A percentile compares a stretch with the other conserved stretches of the same genome.
These are phyloP conservation scores for Chloroclysta siterata DNA, from an alignment of 2,888 invertebrate species.

Conservation along the genomic window DNA sequence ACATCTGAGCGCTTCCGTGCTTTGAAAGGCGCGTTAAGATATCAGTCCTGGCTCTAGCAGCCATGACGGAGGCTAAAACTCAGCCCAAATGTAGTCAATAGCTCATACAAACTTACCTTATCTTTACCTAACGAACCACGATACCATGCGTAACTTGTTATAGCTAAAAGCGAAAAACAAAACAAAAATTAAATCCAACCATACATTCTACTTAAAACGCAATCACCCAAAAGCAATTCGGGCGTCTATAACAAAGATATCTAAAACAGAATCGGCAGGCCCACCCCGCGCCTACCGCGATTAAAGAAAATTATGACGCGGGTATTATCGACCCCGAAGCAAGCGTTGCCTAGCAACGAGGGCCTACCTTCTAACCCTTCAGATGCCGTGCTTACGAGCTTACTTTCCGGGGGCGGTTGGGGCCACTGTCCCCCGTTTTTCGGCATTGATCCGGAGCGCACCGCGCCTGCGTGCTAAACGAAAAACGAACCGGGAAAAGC, in stretches of 20 bases:
- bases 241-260: constrained; percentile 51
- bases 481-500: constrained; percentile 79
- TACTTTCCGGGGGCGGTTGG: constrained; percentile 71
- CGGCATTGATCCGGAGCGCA: constrained; percentile 79
- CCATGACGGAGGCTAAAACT: no score
- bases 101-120: no score
- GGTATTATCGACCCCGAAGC: constrained; percentile 70
- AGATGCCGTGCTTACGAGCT: constrained; percentile 68
- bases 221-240: constrained; percentile 43
- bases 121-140: no score
- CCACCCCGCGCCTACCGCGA: constrained; percentile 55
- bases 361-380: constrained; percentile 73
- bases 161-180: not conserved
- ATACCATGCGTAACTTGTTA: not conserved
- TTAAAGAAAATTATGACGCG: constrained; percentile 79
- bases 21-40: no score
- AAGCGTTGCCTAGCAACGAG: constrained; percentile 79
- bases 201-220: constrained; percentile 26
- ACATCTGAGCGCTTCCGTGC: no score
- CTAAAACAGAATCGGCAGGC: constrained; percentile 49
- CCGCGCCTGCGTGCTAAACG: constrained; percentile 81
- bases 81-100: no score
- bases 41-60: no score
- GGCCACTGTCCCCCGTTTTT: constrained; percentile 72
- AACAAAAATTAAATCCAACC: constrained; percentile 4